Percentiles rank a stretch among this genome's conserved stretches.
Conservation (phyloP, 2,888 invertebrate genomes). For the Hipparchia semele region DNA sequence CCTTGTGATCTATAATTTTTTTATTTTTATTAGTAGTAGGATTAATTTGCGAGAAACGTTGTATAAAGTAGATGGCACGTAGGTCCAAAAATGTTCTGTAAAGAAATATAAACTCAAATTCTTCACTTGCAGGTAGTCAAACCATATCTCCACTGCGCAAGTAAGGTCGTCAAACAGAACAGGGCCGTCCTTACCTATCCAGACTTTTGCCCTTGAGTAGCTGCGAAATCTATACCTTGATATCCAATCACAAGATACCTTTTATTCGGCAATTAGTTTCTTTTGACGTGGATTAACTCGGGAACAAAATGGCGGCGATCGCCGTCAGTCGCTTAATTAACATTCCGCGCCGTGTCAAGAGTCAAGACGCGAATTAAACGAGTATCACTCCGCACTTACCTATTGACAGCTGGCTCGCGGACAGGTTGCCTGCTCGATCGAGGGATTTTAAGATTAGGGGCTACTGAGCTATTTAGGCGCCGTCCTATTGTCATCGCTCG, state of each 20-base stretch:
- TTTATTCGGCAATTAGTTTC: conserved; percentile 32
- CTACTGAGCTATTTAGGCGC: no score
- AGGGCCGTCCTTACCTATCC: neutral
- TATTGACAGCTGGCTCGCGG: conserved; percentile 37
- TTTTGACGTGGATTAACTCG: conserved; percentile 40
- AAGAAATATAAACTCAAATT: no score
- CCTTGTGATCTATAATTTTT: no score
- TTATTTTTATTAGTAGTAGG: no score
- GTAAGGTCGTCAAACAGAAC: neutral
- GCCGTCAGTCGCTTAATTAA: conserved; percentile 70
- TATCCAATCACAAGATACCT: neutral
- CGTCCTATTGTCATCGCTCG: no score
- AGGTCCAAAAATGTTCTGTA: no score
- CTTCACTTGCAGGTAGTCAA: no score
- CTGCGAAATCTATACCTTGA: neutral
- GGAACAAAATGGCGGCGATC: conserved; percentile 42
- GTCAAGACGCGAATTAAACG: conserved; percentile 60
- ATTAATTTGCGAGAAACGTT: no score
- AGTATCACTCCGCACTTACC: conserved; percentile 35
- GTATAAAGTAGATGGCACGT: no score
- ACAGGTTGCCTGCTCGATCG: neutral
- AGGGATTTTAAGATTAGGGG: no score
- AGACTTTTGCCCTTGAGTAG: neutral
- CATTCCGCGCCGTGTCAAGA: conserved; percentile 57
- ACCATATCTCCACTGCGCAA: no score